Evolutionary conservation across 2,797 vertebrate genomes (phyloP).

Genomic region (Sebastes trivittatus): DNA sequence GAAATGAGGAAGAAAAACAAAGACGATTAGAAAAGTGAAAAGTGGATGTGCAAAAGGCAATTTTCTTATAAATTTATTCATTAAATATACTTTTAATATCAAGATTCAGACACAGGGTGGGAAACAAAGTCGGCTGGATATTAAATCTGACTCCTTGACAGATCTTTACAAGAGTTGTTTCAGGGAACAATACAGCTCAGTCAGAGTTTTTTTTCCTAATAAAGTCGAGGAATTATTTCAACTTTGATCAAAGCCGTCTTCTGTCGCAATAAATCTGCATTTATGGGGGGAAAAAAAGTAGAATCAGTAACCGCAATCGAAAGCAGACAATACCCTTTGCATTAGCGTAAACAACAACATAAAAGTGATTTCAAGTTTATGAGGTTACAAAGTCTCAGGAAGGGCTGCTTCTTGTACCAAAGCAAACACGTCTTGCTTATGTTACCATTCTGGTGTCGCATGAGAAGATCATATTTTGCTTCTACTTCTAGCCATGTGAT

Average conservation of each 20-base stretch:
- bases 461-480: conserved; percentile 43
- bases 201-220: not conserved
- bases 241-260: not conserved
- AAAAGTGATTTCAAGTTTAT: conserved; percentile 20
- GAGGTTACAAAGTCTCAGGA: not conserved
- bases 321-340: conserved; percentile 13
- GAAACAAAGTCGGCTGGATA: not conserved
- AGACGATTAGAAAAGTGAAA: conserved; percentile 35
- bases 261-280: not conserved
- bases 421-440: conserved; percentile 28
- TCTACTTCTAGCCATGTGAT: conserved; percentile 53
- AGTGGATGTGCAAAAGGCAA: conserved; percentile 7
- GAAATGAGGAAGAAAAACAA: conserved; percentile 47
- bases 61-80: not conserved
- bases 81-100: conserved; percentile 4
- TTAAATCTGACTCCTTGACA: not conserved
- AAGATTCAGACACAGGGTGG: not conserved
- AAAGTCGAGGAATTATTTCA: conserved; percentile 2
- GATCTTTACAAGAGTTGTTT: not conserved
- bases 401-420: not conserved
- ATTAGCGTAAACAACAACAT: conserved; percentile 23
- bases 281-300: not conserved
- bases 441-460: conserved; percentile 25
- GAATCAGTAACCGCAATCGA: not conserved
- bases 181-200: not conserved